Conservation (phyloP, 2,888 invertebrate genomes). For the Epiblema foenella region DNA sequence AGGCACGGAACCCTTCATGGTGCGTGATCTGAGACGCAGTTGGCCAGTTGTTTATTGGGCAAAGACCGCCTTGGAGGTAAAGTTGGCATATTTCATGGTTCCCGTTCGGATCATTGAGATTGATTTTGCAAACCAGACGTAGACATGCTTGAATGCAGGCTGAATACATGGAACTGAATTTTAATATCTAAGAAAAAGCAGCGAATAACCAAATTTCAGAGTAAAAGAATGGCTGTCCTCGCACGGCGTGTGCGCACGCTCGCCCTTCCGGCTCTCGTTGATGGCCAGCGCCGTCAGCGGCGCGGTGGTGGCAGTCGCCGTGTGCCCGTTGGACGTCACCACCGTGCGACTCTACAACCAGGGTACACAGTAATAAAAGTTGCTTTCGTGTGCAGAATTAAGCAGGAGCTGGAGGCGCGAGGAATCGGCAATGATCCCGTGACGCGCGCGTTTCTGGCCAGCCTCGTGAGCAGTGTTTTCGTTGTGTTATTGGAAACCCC, state of each 20-base stretch:
- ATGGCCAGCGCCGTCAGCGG: slow-evolving; percentile 91
- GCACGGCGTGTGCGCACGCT: slow-evolving; percentile 62
- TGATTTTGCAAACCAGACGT: no score
- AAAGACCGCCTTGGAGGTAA: no score
- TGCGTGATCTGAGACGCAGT: no score
- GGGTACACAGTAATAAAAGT: slow-evolving; percentile 78
- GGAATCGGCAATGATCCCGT: slow-evolving; percentile 82
- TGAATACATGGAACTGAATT: no score
- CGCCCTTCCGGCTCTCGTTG: slow-evolving; percentile 73
- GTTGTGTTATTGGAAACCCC: slow-evolving; percentile 93
- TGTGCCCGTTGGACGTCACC: slow-evolving; percentile 95
- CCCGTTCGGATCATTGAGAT: no score
- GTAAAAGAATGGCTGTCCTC: slow-evolving; percentile 70
- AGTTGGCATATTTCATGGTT: no score
- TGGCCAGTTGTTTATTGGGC: no score
- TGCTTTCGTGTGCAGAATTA: slow-evolving; percentile 65
- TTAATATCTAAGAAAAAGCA: no score
- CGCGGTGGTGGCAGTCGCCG: slow-evolving; percentile 88
- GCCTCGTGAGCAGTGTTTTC: slow-evolving; percentile 90
- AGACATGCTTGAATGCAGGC: no score
- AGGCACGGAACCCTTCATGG: no score
- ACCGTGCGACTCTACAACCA: slow-evolving; percentile 96
- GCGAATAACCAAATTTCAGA: slow-evolving; percentile 52
- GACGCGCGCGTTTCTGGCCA: slow-evolving; percentile 88
- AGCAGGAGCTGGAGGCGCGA: slow-evolving; percentile 60